Base-by-base conservation (phyloP, 2,888 invertebrate species). In the Falcaria lacertinaria region DNA sequence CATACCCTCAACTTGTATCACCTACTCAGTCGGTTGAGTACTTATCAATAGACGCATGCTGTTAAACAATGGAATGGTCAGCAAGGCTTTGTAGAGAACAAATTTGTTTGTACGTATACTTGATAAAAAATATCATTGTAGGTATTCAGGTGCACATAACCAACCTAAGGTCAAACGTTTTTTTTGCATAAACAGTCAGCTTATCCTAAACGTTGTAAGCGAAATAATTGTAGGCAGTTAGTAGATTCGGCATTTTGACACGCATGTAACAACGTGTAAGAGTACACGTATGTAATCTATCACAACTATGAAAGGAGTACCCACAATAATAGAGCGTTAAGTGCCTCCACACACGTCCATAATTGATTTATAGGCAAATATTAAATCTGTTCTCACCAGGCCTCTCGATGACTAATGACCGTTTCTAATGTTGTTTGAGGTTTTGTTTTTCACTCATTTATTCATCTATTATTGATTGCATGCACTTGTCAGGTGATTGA, bases 321-420 rank as follows among this genome's bases (percentile, higher is more conserved):
- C 63, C 54, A 63, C 71, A 67, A 79, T 77, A 79, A 74, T 72
- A 78, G 70, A 75, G 74, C 72, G 73, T 71, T 73, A 77, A 77
- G 73, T 73, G 69, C 71, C 74, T 69, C 72, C 66, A 69, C 69
- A 73, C 78, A 75, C 69, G 77, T 69, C 71, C 56, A 60, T 84
- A 85, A 84, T 85, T 85, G 83, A 85, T 86, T 84, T 84, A 85
- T 85, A 84, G 85, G 83, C 80, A 84, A 85, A 86, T 86, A 85
- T 85, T 85, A 83, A 81, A 81, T 81, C 80, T 80, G 79, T 85
- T 87, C 85, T 79, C 84, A 76, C 83, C 76, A 69, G 68, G 74
- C 59, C 62, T 51, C 64, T 55, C 53, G 42, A 66, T 84, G 80
- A 85, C 68, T 85, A 76, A 86, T 86, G 82, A 75, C 78, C 74